Evolutionary conservation across 2,113 vertebrate genomes (phyloP), one percentile per base, ranked within the genome.

Genomic region (Ahaetulla prasina): DNA sequence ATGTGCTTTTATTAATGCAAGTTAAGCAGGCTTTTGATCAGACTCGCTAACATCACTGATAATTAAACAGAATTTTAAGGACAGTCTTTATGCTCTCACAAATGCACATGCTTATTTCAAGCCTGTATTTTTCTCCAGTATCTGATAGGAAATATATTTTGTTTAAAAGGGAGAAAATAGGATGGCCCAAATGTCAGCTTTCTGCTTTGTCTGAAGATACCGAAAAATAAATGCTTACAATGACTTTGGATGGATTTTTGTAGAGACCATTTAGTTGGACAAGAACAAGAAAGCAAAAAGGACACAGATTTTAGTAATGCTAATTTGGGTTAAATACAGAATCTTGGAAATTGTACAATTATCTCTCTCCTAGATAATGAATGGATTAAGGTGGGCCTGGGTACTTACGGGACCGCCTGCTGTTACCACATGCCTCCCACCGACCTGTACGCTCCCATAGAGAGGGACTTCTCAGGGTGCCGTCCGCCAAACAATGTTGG

Each of bases 81-180:
- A 25, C 91, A 90, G 23, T 88, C 18, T 68, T 14, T 0, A 54
- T 92, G 94, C 52, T 92, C 93, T 94, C 87, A 90, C 43, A 35
- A 20, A 5, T 2, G 30, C 43, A 57, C 53, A 23, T 10, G 23
- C n/a, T 43, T 45, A 30, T 80, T 39, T 4, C 39, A 2, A 4
- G 22, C 0, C 27, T 20, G 25, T 18, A 89, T 87, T 88, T 85
- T 95, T 94, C 93, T 6, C 90, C 50, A 90, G 54, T 92, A 94
- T 94, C 93, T 86, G 86, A 20, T 0, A 91, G 89, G 39, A 49
- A 89, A n/a, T 0, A 0, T 90, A 55, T 89, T 89, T 57, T 18
- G 50, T 30, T 92, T 60, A 85, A 86, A 89, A 90, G 49, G 88
- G 90, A 88, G 9, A 91, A 91, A 57, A 50, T 57, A 90, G 87